Evolutionary conservation across 2,888 invertebrate genomes (phyloP), one percentile per base, ranked within the genome.

Genomic region (Leptinotarsa tumamoca): DNA sequence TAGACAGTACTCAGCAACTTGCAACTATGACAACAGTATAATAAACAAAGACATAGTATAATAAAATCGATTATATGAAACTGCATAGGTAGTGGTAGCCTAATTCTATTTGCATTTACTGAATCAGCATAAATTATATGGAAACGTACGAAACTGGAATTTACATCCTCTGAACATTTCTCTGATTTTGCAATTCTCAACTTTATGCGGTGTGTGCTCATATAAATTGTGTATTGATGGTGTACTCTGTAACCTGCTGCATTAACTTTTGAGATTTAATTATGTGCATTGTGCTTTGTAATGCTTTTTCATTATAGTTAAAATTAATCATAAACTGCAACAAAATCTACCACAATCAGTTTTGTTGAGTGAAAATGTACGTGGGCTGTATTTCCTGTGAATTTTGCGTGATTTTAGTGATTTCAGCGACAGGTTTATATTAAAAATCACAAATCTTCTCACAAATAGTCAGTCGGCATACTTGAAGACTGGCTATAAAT

Each of bases 121-220:
- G 21, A 58, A 56, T 10, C 21, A 17, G 15, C 18, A 58, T 58
- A 15, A 58, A 58, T 23, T 21, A 23, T 21, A 15, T 21, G 4
- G 58, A 18, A 14, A 58, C 18, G 15, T 15, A 4, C 4, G 14
- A 58, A 58, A 58, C 23, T 23, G 58, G 13, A 23, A 58, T 58
- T 58, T 21, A 15, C 14, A 14, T 58, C 15, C 23, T 23, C 15
- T 1, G 4, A 21, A 27, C 21, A 23, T 58, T 58, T 14, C 58
- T 27, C 58, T 23, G 21, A 58, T 58, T 58, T 58, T 23, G 58
- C 58, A 58, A 23, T 58, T 58, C 23, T 15, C 58, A 58, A 58
- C 15, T 23, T 15, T 10, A 4, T 58, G 23, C 58, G 23, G 58
- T 15, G 2, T 23, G 15, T 23, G 23, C 58, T 15, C 4, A 15